Evolutionary conservation across 2,888 invertebrate species (phyloP), one percentile per base, ranked within the genome.

Genomic region (Anarsia innoxiella): DNA sequence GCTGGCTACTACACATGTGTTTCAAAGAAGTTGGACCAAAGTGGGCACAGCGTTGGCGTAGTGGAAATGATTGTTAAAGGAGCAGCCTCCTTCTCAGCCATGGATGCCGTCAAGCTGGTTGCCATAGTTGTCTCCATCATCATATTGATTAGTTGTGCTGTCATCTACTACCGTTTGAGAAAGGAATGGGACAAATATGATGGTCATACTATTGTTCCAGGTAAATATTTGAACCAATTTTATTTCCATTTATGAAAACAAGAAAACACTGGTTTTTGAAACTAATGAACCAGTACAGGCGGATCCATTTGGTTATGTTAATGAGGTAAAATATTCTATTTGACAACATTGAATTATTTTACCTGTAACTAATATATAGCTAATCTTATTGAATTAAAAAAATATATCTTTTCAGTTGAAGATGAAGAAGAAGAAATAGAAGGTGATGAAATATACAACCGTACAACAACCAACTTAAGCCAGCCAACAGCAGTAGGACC

Each of bases 1-100:
- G 82, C 89, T 39, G 91, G 91, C 1, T 80, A 85, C 43, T 91
- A 91, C 62, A 87, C 86, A 56, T 91, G 91, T 53, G 65, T 90
- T 39, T 90, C 91, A 2, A 87, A 80, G 56, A 87, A 87, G 31
- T 58, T 90, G 31, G 73, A 74, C 49, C 82, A 86, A 31, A 68
- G 75, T 36, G 77, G 84, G 2, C 71, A 87, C 12, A 85, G 86
- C 39, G 80, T 88, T 14, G 85, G 87, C 27, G 78, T 86, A 41
- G 86, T 90, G 14, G 86, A 89, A 56, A 83, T 90, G 70, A 71
- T 89, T 31, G 90, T 90, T 0, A 84, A 78, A 43, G 86, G 80
- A 2, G 59, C 76, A 25, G 38, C 66, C 47, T n/a, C n/a, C n/a
- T 80, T 80, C 49, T 56, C 74, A 23, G 57, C 83, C 12, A 59